These are phyloP conservation scores for Psittacara wagleri DNA, from an alignment of 2,113 vertebrate genomes.

Conservation along the genomic window DNA sequence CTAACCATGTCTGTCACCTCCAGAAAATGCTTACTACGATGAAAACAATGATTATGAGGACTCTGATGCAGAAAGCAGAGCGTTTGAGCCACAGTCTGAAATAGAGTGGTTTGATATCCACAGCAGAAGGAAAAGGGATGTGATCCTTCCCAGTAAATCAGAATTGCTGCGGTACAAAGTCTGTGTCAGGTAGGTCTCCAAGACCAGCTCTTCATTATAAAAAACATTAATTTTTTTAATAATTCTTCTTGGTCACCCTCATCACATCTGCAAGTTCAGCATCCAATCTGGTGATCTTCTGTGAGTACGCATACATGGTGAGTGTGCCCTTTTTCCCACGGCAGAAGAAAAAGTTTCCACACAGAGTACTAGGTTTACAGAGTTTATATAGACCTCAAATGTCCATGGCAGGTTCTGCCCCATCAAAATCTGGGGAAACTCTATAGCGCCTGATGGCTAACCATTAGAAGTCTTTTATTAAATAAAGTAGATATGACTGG, in stretches of 20 bases:
- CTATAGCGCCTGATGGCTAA: not conserved
- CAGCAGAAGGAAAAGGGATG: slow-evolving; percentile 67
- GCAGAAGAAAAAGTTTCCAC: not conserved
- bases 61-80: not conserved
- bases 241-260: not conserved
- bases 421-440: not conserved
- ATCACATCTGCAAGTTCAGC: not conserved
- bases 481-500: not conserved
- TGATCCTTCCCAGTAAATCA: not conserved
- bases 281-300: not conserved
- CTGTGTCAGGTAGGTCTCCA: slow-evolving; percentile 68
- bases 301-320: not conserved
- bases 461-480: not conserved
- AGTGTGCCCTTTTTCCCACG: not conserved
- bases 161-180: slow-evolving; percentile 57
- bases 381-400: not conserved
- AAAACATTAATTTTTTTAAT: not conserved
- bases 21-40: not conserved
- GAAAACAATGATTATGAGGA: slow-evolving; percentile 57
- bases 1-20: not conserved
- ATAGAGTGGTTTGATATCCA: slow-evolving; percentile 73
- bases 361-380: not conserved
- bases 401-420: not conserved
- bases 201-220: not conserved
- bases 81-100: not conserved